phyloP scores from a whole-genome alignment of 64 coral and sea anemone species.

The Porites australiensis region DNA sequence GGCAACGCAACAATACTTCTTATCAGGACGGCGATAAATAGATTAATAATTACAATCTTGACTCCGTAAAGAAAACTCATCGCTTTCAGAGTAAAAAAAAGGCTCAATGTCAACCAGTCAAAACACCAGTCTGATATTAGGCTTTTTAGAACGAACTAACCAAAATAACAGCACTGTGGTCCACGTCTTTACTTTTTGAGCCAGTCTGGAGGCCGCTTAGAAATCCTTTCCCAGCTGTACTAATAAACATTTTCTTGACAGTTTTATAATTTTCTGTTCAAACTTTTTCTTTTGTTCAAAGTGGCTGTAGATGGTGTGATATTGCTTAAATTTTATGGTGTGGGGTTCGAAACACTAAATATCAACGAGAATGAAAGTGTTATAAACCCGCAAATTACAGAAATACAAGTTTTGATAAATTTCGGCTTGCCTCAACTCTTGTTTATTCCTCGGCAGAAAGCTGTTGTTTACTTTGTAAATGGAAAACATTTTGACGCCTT shows the following conservation, averaged over 20 bases:
- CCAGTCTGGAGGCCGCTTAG: too few relatives aligned
- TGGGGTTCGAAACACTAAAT: too few relatives aligned
- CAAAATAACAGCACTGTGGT: not conserved
- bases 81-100: not conserved
- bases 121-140: not conserved
- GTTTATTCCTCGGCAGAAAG: too few relatives aligned
- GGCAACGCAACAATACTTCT: not conserved
- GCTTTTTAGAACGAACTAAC: too few relatives aligned
- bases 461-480: too few relatives aligned
- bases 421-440: too few relatives aligned
- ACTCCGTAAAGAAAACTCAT: not conserved
- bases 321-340: not conserved
- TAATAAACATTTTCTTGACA: not conserved
- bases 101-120: not conserved
- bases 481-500: too few relatives aligned
- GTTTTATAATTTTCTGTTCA: not conserved
- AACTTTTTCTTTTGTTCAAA: not conserved
- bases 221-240: not conserved
- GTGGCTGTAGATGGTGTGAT: not conserved
- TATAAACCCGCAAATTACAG: too few relatives aligned
- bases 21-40: constrained; percentile 4
- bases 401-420: too few relatives aligned
- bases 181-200: not conserved
- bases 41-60: not conserved
- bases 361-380: too few relatives aligned